phyloP scores from a whole-genome alignment of 2,888 invertebrate species.

The Leucozona laternaria region DNA sequence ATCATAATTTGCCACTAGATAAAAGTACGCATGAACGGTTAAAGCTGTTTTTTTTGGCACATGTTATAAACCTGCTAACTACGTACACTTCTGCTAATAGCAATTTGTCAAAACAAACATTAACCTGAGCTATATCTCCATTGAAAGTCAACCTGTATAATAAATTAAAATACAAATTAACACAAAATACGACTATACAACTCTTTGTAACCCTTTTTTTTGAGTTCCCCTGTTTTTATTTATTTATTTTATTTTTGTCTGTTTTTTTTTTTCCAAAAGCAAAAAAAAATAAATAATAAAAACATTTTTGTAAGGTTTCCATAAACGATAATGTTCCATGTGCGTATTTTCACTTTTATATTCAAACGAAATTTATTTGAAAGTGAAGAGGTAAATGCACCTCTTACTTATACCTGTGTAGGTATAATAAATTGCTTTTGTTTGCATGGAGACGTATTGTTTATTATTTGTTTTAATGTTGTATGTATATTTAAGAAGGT shows the following conservation, averaged over 20 bases:
- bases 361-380: constrained; percentile 28
- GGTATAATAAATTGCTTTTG: constrained; percentile 21
- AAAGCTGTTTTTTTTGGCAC: neutral
- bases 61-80: neutral
- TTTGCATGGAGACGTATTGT: constrained; percentile 35
- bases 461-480: constrained; percentile 21
- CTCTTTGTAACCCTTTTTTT: constrained; percentile 16
- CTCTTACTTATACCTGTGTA: neutral
- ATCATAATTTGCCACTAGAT: no score
- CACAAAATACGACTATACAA: neutral
- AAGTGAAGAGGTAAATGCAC: constrained; percentile 14
- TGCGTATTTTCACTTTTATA: constrained; percentile 69
- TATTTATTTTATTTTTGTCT: neutral
- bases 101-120: neutral
- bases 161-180: neutral
- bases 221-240: constrained; percentile 12
- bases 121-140: neutral
- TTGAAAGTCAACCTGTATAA: constrained; percentile 6
- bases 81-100: neutral
- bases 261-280: neutral
- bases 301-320: constrained; percentile 40
- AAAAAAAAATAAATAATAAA: neutral
- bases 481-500: neutral
- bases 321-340: constrained; percentile 56
- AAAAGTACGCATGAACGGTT: no score